Percentiles rank a stretch among this genome's conserved stretches.
These are phyloP conservation scores for Panurus biarmicus DNA, from an alignment of 2,113 vertebrate genomes.

Conservation along the genomic window DNA sequence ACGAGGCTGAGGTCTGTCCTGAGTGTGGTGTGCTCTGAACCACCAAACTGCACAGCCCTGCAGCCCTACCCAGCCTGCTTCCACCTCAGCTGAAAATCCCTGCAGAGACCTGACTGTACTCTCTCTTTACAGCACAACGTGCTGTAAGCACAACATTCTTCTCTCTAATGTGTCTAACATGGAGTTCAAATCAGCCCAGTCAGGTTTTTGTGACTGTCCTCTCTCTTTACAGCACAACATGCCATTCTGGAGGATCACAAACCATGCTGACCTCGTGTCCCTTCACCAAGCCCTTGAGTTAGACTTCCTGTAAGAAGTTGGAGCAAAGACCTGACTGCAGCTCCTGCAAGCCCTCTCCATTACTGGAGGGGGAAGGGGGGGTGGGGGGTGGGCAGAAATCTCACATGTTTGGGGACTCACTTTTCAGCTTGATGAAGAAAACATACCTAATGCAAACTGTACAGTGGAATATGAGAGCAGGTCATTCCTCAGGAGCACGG, in stretches of 20 bases:
- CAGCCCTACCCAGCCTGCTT: neutral
- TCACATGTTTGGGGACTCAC: constrained; percentile 15
- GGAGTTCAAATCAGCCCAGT: too few species aligned
- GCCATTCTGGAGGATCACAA: constrained; percentile 97
- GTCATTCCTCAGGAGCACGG: neutral
- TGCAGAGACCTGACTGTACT: neutral
- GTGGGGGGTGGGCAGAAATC: constrained; percentile 13
- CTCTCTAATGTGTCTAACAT: too few species aligned
- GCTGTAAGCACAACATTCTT: too few species aligned
- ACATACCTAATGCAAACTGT: constrained; percentile 51
- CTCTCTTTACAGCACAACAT: constrained; percentile 87
- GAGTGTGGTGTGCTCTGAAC: accelerated
- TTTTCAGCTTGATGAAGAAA: constrained; percentile 61
- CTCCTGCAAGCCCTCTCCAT: neutral
- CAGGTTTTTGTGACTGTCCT: too few species aligned
- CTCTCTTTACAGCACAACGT: constrained; percentile 87
- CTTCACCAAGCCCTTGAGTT: constrained; percentile 95
- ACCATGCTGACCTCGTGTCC: constrained; percentile 91
- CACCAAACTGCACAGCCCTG: neutral
- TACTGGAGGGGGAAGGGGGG: too few species aligned
- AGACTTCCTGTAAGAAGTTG: constrained; percentile 86
- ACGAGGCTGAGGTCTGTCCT: accelerated
- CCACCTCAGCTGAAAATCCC: neutral
- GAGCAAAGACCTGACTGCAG: neutral
- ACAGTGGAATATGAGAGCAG: neutral